A percentile compares a stretch with the other conserved stretches of the same genome.
Evolutionary conservation across 2,888 invertebrate genomes (phyloP).

Genomic region (Diplolepis rosae): DNA sequence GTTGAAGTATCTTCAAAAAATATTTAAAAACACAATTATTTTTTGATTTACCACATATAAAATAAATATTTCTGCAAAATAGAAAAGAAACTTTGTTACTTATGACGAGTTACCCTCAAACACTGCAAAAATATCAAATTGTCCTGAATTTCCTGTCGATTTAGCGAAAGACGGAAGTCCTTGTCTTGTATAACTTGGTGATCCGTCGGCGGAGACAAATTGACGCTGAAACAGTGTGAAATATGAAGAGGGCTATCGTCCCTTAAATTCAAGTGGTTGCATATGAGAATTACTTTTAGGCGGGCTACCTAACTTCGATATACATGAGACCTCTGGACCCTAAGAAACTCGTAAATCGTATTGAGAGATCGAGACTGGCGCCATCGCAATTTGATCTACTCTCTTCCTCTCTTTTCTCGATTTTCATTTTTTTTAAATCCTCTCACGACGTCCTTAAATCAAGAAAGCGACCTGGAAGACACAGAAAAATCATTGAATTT

Average conservation of each 20-base stretch:
- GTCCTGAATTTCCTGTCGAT: too few species aligned
- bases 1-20: too few species aligned
- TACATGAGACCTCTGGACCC: neutral
- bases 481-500: too few species aligned
- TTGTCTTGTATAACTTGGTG: slow-evolving; percentile 25
- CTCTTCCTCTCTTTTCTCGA: slow-evolving; percentile 2
- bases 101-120: neutral
- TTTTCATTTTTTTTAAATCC: slow-evolving; percentile 19
- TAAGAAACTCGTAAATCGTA: slow-evolving; percentile 30
- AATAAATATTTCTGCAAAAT: too few species aligned
- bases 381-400: slow-evolving; percentile 30
- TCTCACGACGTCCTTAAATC: slow-evolving; percentile 9
- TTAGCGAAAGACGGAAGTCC: slow-evolving; percentile 31
- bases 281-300: slow-evolving; percentile 16
- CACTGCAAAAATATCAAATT: too few species aligned
- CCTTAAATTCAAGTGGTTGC: slow-evolving; percentile 23
- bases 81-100: neutral
- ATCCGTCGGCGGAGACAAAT: slow-evolving; percentile 19
- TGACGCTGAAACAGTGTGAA: slow-evolving; percentile 21
- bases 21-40: too few species aligned
- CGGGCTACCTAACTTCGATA: slow-evolving; percentile 7
- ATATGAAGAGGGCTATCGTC: slow-evolving; percentile 4
- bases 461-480: too few species aligned
- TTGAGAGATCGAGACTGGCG: slow-evolving; percentile 27
- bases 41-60: too few species aligned